Percentiles rank a stretch among this genome's conserved stretches.
phyloP scores from a whole-genome alignment of 37 sponge, comb jelly and placozoan species.

The Beroe ovata region DNA sequence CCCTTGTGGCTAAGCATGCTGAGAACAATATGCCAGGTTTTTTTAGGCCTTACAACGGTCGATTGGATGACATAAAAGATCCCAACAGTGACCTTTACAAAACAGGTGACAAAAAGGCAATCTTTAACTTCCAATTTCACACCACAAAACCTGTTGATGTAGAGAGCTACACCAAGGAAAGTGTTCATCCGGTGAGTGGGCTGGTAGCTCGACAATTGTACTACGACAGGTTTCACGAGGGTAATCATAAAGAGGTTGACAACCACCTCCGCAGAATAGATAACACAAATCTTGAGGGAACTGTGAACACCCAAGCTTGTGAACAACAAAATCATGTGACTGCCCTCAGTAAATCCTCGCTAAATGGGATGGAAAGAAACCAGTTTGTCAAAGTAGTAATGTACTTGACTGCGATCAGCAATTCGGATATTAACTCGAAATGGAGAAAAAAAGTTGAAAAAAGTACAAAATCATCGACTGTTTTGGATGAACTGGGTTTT shows the following conservation, averaged over 20 bases:
- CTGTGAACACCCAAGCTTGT: not conserved
- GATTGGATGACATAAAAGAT: not conserved
- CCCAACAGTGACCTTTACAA: not conserved
- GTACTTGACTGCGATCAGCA: not conserved
- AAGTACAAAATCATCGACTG: not conserved
- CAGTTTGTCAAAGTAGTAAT: not conserved
- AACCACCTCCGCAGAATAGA: not conserved
- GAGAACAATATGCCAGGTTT: not conserved
- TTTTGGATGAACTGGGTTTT: not conserved
- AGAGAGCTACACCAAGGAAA: not conserved
- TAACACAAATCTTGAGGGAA: not conserved
- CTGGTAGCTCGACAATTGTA: not conserved
- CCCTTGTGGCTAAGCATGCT: not conserved
- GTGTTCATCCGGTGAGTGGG: not conserved
- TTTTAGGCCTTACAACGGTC: not conserved
- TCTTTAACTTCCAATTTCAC: not conserved
- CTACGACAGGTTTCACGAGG: conserved; percentile 8
- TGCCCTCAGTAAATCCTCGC: not conserved
- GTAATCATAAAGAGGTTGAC: not conserved
- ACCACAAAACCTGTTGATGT: not conserved
- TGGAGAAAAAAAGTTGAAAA: not conserved
- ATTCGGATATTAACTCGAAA: not conserved
- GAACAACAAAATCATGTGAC: conserved; percentile 6
- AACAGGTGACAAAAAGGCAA: conserved; percentile 1
- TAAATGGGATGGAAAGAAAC: not conserved